Base-by-base conservation (phyloP, 2,888 invertebrate genomes). In the Coelinius sp. region DNA sequence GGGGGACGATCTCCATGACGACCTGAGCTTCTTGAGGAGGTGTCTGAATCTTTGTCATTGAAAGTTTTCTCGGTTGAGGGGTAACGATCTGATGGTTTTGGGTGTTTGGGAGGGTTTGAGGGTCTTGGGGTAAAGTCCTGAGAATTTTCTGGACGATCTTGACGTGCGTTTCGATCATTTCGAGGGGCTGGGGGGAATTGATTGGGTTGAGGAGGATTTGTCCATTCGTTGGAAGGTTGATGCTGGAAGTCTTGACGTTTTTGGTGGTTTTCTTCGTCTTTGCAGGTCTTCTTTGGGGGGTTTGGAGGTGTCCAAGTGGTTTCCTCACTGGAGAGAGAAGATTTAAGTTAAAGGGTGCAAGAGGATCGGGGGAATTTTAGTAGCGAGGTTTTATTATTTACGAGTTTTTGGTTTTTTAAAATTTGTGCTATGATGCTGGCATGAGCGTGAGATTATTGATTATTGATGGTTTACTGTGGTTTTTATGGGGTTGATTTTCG, bases 41-140 rank as follows among this genome's bases (percentile, higher is more conserved):
- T 79, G 71, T 83, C 83, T 0, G 84, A 84, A 59, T 85, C 83
- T 65, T 80, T 85, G 41, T 86, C 84, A 14, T 80, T 86, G 71
- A 74, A 77, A 20, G 72, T 70, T 77, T 81, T 85, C 0, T 84
- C 84, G 3, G 70, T 71, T n/a, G 64, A 67, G 46, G 74, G 76
- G 10, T 74, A 78, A 35, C 80, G 71, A 49, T 79, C 80, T 1
- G 71, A 70, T 68, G 41, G 53, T 70, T 31, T 70, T 76, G 17
- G 75, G 71, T 41, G 41, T 20, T 24, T 59, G 46, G 46, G 17
- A 6, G 12, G 1, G 53, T 24, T 2, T 52, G 52, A 52, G 1
- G 52, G 17, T 12, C 22, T 52, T 8, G 24, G 14, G 46, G 20
- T 20, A 1, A 22, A 25, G 24, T 53, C 53, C n/a, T 27, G n/a